A percentile compares a stretch with the other conserved stretches of the same genome.
These are phyloP conservation scores for Xiphophorus birchmanni DNA, from an alignment of 2,797 vertebrate species.

Conservation along the genomic window DNA sequence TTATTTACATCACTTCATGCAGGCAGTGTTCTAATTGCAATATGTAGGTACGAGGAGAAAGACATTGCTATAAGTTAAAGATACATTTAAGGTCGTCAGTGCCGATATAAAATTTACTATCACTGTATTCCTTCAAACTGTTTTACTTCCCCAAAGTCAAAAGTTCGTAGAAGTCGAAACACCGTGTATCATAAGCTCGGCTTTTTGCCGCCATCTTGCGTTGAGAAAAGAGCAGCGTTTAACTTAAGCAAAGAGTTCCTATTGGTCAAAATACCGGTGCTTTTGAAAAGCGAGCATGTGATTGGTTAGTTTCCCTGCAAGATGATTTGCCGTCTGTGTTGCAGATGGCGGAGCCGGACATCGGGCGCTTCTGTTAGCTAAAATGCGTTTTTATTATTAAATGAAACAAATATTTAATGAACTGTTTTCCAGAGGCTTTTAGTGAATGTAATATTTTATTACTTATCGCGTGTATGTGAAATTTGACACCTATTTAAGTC, in stretches of 20 bases:
- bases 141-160: neutral
- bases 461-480: conserved; percentile 14
- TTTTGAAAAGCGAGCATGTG: conserved; percentile 49
- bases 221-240: neutral
- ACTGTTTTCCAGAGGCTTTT: conserved; percentile 30
- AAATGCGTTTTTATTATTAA: conserved; percentile 77
- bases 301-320: conserved; percentile 72
- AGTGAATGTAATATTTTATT: conserved; percentile 23
- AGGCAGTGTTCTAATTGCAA: neutral
- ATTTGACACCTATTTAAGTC: conserved; percentile 37
- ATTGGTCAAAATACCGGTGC: conserved; percentile 71
- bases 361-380: conserved; percentile 65
- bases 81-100: neutral
- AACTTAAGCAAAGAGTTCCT: conserved; percentile 1
- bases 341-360: conserved; percentile 75
- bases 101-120: neutral
- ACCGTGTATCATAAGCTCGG: neutral
- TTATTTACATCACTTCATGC: neutral
- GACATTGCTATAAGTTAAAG: neutral
- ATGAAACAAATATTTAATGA: conserved; percentile 69
- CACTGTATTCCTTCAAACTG: neutral
- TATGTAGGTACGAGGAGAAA: neutral
- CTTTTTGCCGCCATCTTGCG: conserved; percentile 58
- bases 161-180: neutral
- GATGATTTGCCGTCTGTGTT: conserved; percentile 67